phyloP scores from a whole-genome alignment of 2,113 vertebrate species.

The Phaethornis superciliosus region DNA sequence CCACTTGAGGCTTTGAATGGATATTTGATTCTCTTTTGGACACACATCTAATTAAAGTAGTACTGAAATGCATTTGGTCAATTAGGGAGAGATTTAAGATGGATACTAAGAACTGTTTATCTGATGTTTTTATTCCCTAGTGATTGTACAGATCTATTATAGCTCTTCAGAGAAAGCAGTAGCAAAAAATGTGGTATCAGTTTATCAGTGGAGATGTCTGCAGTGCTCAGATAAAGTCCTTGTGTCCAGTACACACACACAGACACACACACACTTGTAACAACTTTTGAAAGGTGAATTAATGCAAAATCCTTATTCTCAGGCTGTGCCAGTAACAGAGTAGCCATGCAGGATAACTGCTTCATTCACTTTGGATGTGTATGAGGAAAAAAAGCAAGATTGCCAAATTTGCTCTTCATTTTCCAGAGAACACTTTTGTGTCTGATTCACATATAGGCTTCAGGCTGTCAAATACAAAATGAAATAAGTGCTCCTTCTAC shows the following conservation, averaged over 20 bases:
- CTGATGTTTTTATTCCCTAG: constrained; percentile 35
- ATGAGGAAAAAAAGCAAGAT: not conserved
- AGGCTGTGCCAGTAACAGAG: not conserved
- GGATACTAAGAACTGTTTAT: constrained; percentile 19
- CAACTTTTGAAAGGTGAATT: constrained; percentile 56
- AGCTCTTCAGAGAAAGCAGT: constrained; percentile 23
- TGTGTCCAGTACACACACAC: not conserved
- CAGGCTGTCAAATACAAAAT: not conserved
- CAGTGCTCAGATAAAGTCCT: constrained; percentile 36
- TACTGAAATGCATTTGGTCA: constrained; percentile 40
- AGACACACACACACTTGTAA: not conserved
- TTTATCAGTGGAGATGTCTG: constrained; percentile 37
- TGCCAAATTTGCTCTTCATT: not conserved
- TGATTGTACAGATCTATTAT: not conserved
- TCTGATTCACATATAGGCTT: not conserved
- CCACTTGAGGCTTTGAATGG: not conserved
- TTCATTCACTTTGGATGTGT: not conserved
- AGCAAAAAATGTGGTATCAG: constrained; percentile 22
- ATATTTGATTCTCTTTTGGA: constrained; percentile 9
- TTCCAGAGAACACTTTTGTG: not conserved
- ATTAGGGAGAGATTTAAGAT: constrained; percentile 13
- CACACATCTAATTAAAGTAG: constrained; percentile 50
- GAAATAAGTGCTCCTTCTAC: not conserved
- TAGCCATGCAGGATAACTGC: not conserved
- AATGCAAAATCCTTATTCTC: constrained; percentile 24